phyloP scores from a whole-genome alignment of 2,113 vertebrate genomes.

The Paramormyrops kingsleyae region DNA sequence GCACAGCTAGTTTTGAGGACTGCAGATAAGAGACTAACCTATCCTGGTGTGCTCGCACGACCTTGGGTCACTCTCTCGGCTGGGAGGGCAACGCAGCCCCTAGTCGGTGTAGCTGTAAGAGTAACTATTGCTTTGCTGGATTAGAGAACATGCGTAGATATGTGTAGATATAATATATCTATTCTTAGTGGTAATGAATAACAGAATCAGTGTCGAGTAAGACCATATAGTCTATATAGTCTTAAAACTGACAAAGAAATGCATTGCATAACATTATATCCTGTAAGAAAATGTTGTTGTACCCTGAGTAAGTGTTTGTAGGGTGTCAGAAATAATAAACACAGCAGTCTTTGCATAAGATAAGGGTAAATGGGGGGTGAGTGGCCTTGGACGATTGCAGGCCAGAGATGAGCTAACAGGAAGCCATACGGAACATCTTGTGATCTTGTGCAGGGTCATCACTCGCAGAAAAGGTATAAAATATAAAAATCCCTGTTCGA shows the following conservation, averaged over 20 bases:
- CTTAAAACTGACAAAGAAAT: neutral
- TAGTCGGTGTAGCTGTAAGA: no score
- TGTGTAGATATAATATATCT: neutral
- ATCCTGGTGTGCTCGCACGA: no score
- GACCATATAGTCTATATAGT: neutral
- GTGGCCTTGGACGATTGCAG: neutral
- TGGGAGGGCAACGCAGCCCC: no score
- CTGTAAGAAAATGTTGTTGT: neutral
- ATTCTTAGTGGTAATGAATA: neutral
- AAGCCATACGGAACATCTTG: neutral
- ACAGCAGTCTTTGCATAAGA: neutral
- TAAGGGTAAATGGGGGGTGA: neutral
- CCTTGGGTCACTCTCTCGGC: no score
- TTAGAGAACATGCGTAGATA: neutral
- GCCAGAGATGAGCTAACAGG: neutral
- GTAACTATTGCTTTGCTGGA: no score
- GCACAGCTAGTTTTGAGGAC: no score
- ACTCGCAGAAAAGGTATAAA: neutral
- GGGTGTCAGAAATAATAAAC: neutral
- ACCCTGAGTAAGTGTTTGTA: neutral
- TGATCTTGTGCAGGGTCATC: neutral
- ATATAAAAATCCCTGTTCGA: neutral
- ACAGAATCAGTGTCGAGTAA: neutral
- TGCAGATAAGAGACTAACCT: no score
- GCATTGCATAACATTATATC: neutral